These are phyloP conservation scores for Acholoe squamosa DNA, from an alignment of 2,888 invertebrate species.

Conservation along the genomic window DNA sequence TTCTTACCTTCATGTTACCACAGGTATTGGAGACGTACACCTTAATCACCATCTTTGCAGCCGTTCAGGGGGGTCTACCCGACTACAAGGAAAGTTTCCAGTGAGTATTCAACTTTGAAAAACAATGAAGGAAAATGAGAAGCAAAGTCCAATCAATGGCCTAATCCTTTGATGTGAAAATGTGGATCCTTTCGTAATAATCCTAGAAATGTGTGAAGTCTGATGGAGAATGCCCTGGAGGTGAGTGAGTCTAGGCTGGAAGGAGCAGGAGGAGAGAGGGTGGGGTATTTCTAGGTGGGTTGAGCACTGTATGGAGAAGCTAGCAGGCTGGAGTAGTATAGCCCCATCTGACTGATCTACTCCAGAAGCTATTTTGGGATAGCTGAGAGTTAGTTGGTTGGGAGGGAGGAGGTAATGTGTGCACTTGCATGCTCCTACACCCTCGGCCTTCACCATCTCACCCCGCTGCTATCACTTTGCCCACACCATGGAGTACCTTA, in stretches of 20 bases:
- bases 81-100: neutral
- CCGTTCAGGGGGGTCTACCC: neutral
- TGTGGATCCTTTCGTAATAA: neutral
- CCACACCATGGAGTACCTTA: no score
- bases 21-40: constrained; percentile 64
- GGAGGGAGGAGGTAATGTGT: constrained; percentile 5
- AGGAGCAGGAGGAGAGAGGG: neutral
- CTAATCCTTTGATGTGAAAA: neutral
- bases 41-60: constrained; percentile 64
- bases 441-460: neutral
- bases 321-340: neutral
- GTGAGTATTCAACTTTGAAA: neutral
- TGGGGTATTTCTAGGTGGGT: neutral
- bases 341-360: constrained; percentile 3
- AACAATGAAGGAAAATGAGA: neutral
- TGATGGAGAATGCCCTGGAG: neutral
- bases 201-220: neutral
- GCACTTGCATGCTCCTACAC: neutral
- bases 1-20: constrained; percentile 65
- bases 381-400: neutral
- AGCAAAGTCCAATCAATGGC: neutral
- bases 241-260: neutral
- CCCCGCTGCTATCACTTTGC: no score
- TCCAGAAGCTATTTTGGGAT: constrained; percentile 4
- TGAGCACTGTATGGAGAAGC: neutral